These are phyloP conservation scores for Pristionchus mayeri DNA, from an alignment of 2,888 invertebrate genomes.

Conservation along the genomic window DNA sequence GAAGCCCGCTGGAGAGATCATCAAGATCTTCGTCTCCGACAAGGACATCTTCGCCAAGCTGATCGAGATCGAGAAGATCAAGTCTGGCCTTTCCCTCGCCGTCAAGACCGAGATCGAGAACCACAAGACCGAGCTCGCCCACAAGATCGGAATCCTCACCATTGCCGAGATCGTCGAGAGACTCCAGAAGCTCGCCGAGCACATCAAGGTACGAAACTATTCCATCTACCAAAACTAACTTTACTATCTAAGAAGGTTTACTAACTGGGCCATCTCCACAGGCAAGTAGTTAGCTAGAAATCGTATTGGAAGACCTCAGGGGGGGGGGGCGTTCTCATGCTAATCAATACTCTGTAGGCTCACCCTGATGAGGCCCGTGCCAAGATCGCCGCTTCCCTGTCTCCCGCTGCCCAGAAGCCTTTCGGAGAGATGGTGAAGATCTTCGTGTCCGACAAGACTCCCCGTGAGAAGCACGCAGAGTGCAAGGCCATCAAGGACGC, in stretches of 20 bases:
- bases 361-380: not conserved
- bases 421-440: not conserved
- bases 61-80: not conserved
- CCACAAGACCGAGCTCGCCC: constrained; percentile 25
- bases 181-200: constrained; percentile 7
- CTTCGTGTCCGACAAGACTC: constrained; percentile 33
- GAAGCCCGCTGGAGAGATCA: not conserved
- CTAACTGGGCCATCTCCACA: too few species aligned
- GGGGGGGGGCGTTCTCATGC: too few species aligned
- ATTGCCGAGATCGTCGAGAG: constrained; percentile 8
- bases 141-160: constrained; percentile 29
- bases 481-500: not conserved
- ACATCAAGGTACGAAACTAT: constrained; percentile 22
- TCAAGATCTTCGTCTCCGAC: not conserved
- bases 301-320: too few species aligned
- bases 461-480: constrained; percentile 14
- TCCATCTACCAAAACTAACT: too few species aligned
- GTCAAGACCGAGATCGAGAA: constrained; percentile 21
- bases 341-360: not conserved
- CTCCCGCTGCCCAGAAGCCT: not conserved
- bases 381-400: not conserved
- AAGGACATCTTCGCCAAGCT: not conserved
- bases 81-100: not conserved
- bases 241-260: too few species aligned
- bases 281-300: too few species aligned